Percentiles rank a stretch among this genome's conserved stretches.
Evolutionary conservation across 2,888 invertebrate genomes (phyloP).

Genomic region (Drosophila neoperkinsi): DNA sequence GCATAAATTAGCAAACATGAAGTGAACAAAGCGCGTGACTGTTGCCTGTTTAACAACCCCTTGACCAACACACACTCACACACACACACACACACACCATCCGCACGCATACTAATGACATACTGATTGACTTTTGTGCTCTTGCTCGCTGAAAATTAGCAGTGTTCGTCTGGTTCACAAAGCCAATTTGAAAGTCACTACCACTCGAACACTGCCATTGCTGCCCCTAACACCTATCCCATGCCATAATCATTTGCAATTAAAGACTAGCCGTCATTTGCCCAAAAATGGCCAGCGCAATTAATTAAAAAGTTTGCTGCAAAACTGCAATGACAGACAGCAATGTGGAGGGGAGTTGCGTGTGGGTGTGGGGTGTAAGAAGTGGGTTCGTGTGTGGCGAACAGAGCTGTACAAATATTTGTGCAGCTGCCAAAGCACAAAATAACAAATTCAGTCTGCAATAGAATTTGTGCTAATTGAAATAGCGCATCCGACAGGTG

Average conservation of each 20-base stretch:
- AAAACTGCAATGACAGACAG: constrained; percentile 32
- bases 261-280: constrained; percentile 36
- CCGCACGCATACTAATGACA: constrained; percentile 57
- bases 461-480: constrained; percentile 45
- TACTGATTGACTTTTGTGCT: constrained; percentile 67
- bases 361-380: background rate
- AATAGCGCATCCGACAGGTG: constrained; percentile 43
- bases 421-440: constrained; percentile 27
- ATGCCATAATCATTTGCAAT: constrained; percentile 50
- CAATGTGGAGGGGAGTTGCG: background rate
- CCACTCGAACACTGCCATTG: background rate
- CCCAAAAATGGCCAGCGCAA: constrained; percentile 64
- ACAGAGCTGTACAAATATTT: constrained; percentile 51
- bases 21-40: constrained; percentile 58
- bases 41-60: constrained; percentile 30
- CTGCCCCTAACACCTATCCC: background rate
- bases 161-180: constrained; percentile 52
- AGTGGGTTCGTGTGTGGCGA: constrained; percentile 6
- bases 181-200: constrained; percentile 33
- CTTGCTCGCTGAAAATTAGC: constrained; percentile 58
- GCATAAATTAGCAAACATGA: constrained; percentile 79
- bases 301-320: constrained; percentile 73
- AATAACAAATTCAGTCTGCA: background rate
- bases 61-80: constrained; percentile 13
- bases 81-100: background rate